A percentile compares a stretch with the other conserved stretches of the same genome.
Evolutionary conservation across 2,113 vertebrate species (phyloP).

Genomic region (Phoenicopterus ruber): DNA sequence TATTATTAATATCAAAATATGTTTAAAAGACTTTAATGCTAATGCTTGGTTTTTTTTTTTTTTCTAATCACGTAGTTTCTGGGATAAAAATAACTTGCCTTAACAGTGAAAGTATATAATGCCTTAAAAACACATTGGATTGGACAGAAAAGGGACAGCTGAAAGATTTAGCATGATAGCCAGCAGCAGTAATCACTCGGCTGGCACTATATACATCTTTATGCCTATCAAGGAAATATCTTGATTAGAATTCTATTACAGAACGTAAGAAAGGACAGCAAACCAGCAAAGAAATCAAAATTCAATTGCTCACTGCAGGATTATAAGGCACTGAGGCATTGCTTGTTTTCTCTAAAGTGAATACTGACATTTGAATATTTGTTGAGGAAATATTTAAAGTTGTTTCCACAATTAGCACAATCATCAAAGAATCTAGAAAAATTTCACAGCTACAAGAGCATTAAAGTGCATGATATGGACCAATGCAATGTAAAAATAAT

Average conservation of each 20-base stretch:
- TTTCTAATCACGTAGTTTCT: not conserved
- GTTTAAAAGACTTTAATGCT: not conserved
- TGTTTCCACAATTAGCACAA: not conserved
- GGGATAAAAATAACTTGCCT: not conserved
- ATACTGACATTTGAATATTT: not conserved
- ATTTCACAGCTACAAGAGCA: not conserved
- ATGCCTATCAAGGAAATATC: not conserved
- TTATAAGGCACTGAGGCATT: not conserved
- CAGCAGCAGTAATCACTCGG: not conserved
- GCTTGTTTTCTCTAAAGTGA: not conserved
- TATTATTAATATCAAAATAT: not conserved
- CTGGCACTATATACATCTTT: not conserved
- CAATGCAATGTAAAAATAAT: not conserved
- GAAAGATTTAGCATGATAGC: not conserved
- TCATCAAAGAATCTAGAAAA: not conserved
- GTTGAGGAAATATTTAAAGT: not conserved
- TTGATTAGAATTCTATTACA: not conserved
- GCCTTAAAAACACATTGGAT: not conserved
- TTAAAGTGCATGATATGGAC: not conserved
- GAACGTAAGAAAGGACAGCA: not conserved
- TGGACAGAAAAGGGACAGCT: not conserved
- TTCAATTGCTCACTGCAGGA: not conserved
- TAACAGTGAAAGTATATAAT: not conserved
- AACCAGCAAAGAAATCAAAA: not conserved
- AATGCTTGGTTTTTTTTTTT: accelerated